Base-by-base conservation (phyloP, 2,797 vertebrate genomes). In the Mastacembelus armatus region DNA sequence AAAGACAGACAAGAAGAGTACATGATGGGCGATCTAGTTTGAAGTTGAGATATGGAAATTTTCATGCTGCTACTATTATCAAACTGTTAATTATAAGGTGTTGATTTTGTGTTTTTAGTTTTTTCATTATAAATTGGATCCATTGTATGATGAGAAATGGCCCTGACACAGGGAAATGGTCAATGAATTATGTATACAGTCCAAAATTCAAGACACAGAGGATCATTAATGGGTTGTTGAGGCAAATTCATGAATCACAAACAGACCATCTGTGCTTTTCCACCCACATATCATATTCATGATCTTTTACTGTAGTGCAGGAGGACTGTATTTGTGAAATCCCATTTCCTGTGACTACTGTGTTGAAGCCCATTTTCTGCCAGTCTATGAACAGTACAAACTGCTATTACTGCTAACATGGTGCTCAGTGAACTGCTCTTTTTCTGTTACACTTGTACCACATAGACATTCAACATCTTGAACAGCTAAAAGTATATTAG, bases 221-320 rank as follows among this genome's bases (percentile, higher is more conserved):
- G 42, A 63, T 27, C 39, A 62, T 32, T 69, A 77, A 71, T 24
- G 43, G 26, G 29, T 76, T 67, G 63, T 11, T 10, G 38, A 57
- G 50, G 64, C 56, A 44, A 59, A 50, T 45, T 66, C 22, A 40
- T 50, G 65, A 75, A 76, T 77, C 78, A 59, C 72, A 77, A 71
- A 49, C 50, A 52, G 44, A 81, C 75, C 81, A 81, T 85, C 79
- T 84, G 87, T 78, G 71, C 70, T 51, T 7, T 12, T 29, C 62
- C 66, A 40, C 71, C 60, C 61, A 77, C 51, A 19, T 45, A 71
- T n/a, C n/a, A n/a, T n/a, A n/a, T n/a, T 77, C 62, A 67, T 16
- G 35, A 71, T 66, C 51, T 80, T 71, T 62, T 27, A 21, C 43
- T 35, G 27, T 1, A 22, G 76, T 61, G 82, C 52, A 54, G 42